Base-by-base conservation (phyloP, 2,888 invertebrate genomes). In the Physocephala rufipes region DNA sequence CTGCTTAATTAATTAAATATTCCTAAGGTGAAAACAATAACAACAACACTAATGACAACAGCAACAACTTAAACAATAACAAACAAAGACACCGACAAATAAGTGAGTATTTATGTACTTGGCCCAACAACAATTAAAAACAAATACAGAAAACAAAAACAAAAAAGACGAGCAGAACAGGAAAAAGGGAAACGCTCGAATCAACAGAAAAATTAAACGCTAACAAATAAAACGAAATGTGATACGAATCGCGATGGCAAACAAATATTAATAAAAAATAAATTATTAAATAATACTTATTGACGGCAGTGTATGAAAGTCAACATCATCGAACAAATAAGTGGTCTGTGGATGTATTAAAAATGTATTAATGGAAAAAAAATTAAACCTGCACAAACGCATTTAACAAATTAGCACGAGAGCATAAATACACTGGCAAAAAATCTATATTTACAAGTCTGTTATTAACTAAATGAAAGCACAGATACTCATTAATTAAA, bases 121-220 rank as follows among this genome's bases (percentile, higher is more conserved):
- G 24, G 3, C 55, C 15, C 9, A 59, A 59, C n/a, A 36, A 12
- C 58, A 59, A 28, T 16, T 2, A 26, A 4, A 58, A 21, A n/a
- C 1, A 3, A 58, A 43, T 28, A 43, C n/a, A 12, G 49, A 49
- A n/a, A n/a, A 61, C 26, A 26, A 30, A 61, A 12, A 36, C 12
- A n/a, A 19, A 66, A n/a, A 16, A 21, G 4, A 5, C 2, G 16
- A 21, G 62, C n/a, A 55, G 28, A 55, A 30, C 4, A 36, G 36
- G 36, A 36, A 55, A 30, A 36, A 36, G 36, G 36, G 9, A 36
- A 36, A 36, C 36, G 36, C 36, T 36, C 36, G 36, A 2, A 55
- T n/a, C 51, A 66, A 66, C 45, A 80, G 80, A 81, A 80, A n/a
- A 81, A 76, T 78, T 77, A 77, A 79, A 78, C 78, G 78, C 79